Conservation (phyloP, 2,888 invertebrate species). For the Gastracanthus pulcherrimus region DNA sequence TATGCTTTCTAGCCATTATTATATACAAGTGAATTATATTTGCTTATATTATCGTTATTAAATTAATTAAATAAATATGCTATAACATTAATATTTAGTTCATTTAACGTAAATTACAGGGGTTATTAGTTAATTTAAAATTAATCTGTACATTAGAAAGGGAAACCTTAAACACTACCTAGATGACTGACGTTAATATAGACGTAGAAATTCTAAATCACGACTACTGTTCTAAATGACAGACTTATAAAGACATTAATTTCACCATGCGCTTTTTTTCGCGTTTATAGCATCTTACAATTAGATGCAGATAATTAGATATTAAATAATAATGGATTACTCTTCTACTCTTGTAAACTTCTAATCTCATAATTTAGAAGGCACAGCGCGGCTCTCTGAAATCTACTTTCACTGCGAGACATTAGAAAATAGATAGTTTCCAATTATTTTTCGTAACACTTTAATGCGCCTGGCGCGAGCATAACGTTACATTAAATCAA, state of each 20-base stretch:
- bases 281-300: background rate
- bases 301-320: conserved; percentile 42
- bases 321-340: conserved; percentile 39
- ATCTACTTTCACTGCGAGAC: conserved; percentile 39
- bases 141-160: background rate
- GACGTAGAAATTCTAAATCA: background rate
- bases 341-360: background rate
- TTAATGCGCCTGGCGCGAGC: background rate
- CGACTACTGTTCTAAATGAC: background rate
- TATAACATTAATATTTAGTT: too few relatives aligned
- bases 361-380: conserved; percentile 35
- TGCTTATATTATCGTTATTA: too few relatives aligned
- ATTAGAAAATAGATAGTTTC: conserved; percentile 40
- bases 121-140: background rate
- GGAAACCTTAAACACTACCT: too few relatives aligned
- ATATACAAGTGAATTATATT: too few relatives aligned
- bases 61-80: too few relatives aligned
- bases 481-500: conserved; percentile 19
- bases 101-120: background rate
- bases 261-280: background rate
- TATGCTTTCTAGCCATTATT: too few relatives aligned
- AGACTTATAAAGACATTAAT: conserved; percentile 26
- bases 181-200: background rate
- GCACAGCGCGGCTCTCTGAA: background rate
- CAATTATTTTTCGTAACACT: conserved; percentile 44